Conservation (phyloP, 2,113 vertebrate species). For the Aplodontia rufa region DNA sequence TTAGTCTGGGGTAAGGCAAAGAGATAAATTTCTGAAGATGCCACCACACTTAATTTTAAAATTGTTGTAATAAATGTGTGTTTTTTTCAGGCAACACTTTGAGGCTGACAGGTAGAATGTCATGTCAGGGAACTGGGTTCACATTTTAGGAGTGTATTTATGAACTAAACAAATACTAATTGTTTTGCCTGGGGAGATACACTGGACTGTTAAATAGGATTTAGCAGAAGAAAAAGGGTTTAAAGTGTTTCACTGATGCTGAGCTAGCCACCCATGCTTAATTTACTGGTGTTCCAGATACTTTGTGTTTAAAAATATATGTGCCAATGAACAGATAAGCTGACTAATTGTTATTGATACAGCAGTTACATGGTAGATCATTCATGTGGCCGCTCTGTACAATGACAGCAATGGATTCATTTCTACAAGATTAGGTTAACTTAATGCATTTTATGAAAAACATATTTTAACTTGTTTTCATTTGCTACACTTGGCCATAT, state of each 20-base stretch:
- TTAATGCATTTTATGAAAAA: conserved; percentile 40
- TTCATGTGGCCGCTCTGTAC: not conserved
- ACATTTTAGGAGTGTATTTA: conserved; percentile 48
- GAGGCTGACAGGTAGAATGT: conserved; percentile 26
- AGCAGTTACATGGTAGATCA: conserved; percentile 16
- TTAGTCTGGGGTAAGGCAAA: not conserved
- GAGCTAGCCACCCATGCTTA: conserved; percentile 52
- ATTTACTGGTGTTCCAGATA: conserved; percentile 40
- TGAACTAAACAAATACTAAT: conserved; percentile 47
- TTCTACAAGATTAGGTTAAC: conserved; percentile 27
- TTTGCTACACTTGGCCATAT: not conserved
- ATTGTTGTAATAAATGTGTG: not conserved
- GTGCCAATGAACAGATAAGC: conserved; percentile 37
- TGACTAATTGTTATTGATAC: conserved; percentile 37
- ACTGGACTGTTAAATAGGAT: conserved; percentile 60
- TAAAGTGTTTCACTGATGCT: conserved; percentile 59
- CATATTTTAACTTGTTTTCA: conserved; percentile 34
- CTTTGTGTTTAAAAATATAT: conserved; percentile 47
- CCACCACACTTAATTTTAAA: conserved; percentile 30
- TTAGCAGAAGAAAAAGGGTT: conserved; percentile 35
- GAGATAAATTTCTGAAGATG: conserved; percentile 36
- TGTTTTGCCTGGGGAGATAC: conserved; percentile 50
- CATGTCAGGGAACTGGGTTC: not conserved
- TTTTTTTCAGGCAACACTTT: conserved; percentile 42
- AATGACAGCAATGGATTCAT: not conserved